Base-by-base conservation (phyloP, 2,113 vertebrate genomes). In the Polypterus senegalus region DNA sequence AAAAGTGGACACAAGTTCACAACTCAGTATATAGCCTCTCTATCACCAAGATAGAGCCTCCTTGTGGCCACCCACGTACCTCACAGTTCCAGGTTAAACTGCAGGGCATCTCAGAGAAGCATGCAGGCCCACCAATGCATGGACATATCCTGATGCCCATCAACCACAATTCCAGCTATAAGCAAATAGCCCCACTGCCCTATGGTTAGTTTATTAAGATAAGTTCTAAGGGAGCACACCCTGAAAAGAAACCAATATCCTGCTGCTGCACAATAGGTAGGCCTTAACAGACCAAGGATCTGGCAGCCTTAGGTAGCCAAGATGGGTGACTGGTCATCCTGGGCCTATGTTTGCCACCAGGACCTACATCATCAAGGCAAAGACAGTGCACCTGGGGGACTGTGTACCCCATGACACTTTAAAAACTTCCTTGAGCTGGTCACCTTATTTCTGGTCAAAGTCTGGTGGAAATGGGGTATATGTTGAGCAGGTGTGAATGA, bases 161-260 rank as follows among this genome's bases (percentile, higher is more conserved):
- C 63, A 68, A 58, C 62, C 66, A 57, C 57, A 48, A 54, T 5
- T 61, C 65, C 57, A 27, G 27, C 27, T 27, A 27, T 27, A 27
- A 27, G 27, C 9, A 67, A 66, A 58, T 59, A 66, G 57, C 56
- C 10, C 63, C 51, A 61, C 51, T 65, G 63, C 63, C 58, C 56
- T 60, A 51, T 52, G 48, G 47, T 6, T 4, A 57, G 4, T 43
- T 7, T 59, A 7, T 9, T 53, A 49, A 59, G 63, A 27, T 27
- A 27, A 27, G 27, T 27, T 27, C 27, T 27, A 65, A 59, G 63
- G 57, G 63, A 65, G 63, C 49, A 59, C 9, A 65, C 57, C 57
- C 57, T 52, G 46, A 60, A 9, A 62, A 48, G 58, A 62, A 62
- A 62, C 11, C 59, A 60, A 47, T 51, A 55, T 7, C 3, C 43